Conservation (phyloP, 2,888 invertebrate genomes). For the Caenorhabditis sinica region DNA sequence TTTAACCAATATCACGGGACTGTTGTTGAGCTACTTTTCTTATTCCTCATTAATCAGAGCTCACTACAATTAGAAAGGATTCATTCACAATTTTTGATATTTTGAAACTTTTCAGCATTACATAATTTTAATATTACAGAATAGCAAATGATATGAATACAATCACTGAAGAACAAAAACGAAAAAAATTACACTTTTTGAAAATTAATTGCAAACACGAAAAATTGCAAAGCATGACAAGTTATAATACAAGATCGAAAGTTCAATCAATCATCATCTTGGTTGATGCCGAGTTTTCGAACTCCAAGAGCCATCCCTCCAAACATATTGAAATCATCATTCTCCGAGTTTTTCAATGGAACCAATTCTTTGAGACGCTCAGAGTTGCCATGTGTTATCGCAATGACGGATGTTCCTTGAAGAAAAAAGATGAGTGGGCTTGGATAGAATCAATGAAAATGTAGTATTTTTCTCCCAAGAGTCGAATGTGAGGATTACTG, state of each 20-base stretch:
- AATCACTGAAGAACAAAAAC: background rate
- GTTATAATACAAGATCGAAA: background rate
- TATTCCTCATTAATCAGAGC: no score
- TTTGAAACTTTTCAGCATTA: no score
- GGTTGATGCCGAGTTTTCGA: conserved; percentile 40
- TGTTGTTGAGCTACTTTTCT: no score
- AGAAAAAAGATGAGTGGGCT: background rate
- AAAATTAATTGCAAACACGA: background rate
- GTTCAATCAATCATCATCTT: conserved; percentile 13
- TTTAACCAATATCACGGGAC: no score
- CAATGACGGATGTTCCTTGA: conserved; percentile 70
- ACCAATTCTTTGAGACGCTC: conserved; percentile 68
- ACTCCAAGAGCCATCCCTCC: conserved; percentile 34
- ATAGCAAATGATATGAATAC: background rate
- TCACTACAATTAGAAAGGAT: no score
- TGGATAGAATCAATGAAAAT: no score
- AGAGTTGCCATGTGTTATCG: conserved; percentile 68
- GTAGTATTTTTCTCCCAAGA: no score
- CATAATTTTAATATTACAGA: background rate
- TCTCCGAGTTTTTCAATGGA: conserved; percentile 68
- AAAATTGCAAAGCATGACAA: conserved; percentile 11
- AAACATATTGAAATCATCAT: conserved; percentile 55
- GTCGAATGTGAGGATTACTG: background rate
- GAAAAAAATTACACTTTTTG: background rate
- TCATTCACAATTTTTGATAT: no score